Evolutionary conservation across 2,888 invertebrate species (phyloP), one percentile per base, ranked within the genome.

Genomic region (Zhuqinia jingwanae): DNA sequence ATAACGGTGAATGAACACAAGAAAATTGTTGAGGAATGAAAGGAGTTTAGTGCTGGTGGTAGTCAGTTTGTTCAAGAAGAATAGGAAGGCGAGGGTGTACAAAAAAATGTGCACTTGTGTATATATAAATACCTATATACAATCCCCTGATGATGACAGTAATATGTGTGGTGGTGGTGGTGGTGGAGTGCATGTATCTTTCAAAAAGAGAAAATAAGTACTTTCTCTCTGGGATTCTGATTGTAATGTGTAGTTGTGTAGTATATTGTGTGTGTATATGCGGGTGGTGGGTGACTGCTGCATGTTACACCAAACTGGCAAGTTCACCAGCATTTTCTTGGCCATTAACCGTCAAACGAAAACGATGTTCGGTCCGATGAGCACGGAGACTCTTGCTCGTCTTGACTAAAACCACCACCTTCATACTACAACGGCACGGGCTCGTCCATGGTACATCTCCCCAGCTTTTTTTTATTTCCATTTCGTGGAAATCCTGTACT

Each of bases 311-410:
- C 36, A 50, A 68, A 88, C 85, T 88, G 87, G 87, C 79, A 88
- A 90, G 88, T 88, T 89, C 87, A 89, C 89, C 88, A 89, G 82
- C 89, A 89, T 90, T 90, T 90, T 90, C 90, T 90, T 90, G 90
- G 89, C 90, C 90, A 90, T 90, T 90, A 90, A 90, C 85, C 89
- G 87, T 89, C 89, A 89, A 89, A 89, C 89, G 89, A 89, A 90
- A 90, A 88, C 87, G 89, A 87, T 88, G 89, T 68, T 89, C 84
- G 89, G 83, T 90, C 86, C 87, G 89, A 87, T 90, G 89, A 88
- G 84, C 89, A 89, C 20, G 6, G 30, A 63, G 20, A 30, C 5
- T 13, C 50, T 50, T n/a, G n/a, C 50, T 50, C 50, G 13, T 13
- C 50, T 50, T n/a, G 1, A 10, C 58, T 22, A 20, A 11, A 20